Evolutionary conservation across 2,797 vertebrate genomes (phyloP), one percentile per base, ranked within the genome.

Genomic region (Epinephelus awoara): DNA sequence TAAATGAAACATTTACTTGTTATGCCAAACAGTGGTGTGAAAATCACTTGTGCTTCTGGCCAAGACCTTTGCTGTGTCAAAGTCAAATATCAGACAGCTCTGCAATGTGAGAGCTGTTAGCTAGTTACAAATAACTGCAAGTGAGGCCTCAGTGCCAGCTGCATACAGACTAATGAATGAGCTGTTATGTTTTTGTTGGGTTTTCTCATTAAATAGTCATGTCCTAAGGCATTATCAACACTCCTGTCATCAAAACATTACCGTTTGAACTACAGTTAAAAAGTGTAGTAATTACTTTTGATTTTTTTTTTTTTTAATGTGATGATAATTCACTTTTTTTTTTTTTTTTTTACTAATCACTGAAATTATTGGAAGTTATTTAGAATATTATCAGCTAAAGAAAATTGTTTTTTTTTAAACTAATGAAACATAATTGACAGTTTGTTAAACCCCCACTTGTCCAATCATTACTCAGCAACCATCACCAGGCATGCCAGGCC

Each of bases 51-150:
- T 65, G 65, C 23, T 68, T 76, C 51, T 52, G 70, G 80, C 55
- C 54, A 44, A 67, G 56, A 56, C 52, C 40, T 61, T 50, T 46
- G 58, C 55, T 7, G 21, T 38, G 56, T 76, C 62, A 68, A 66
- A 18, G 23, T 79, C 27, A 58, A 72, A 58, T 72, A 67, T 75
- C 21, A 71, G 57, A 50, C 64, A 63, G 67, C 75, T 67, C 52
- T 72, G 46, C 58, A 76, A 72, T 66, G 19, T 4, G 25, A 55
- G 59, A 55, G 44, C 23, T 55, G 50, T 63, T 27, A 46, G 62
- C 61, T 42, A 21, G 27, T 67, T 71, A 38, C 18, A 55, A 38
- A 58, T 72, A 65, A 70, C 46, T 75, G 8, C 38, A 34, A 52
- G 25, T 6, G 50, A 63, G n/a, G 62, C 44, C 70, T 67, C 54